Conservation (phyloP, 2,797 vertebrate species). For the Dermochelys coriacea region DNA sequence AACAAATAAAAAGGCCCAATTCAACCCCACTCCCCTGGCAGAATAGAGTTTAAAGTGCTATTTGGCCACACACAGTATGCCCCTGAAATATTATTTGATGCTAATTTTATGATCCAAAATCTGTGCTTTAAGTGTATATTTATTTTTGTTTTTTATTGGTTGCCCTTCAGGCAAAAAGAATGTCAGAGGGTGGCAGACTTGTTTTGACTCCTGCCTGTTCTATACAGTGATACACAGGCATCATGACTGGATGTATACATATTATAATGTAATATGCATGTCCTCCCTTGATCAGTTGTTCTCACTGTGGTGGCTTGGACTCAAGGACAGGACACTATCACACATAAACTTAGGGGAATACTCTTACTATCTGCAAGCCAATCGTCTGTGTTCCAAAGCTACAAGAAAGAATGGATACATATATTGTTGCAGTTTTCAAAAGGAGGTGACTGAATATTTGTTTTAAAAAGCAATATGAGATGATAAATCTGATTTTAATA, state of each 20-base stretch:
- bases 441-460: neutral
- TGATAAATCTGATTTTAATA: neutral
- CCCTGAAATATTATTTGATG: neutral
- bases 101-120: slow-evolving; percentile 19
- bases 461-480: neutral
- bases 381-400: neutral
- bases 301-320: neutral
- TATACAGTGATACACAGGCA: neutral
- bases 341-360: neutral
- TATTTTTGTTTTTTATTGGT: slow-evolving; percentile 44
- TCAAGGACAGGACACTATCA: neutral
- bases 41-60: neutral
- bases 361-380: neutral
- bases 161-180: slow-evolving; percentile 76
- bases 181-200: slow-evolving; percentile 52
- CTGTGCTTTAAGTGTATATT: slow-evolving; percentile 37
- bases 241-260: slow-evolving; percentile 11
- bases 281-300: slow-evolving; percentile 10
- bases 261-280: slow-evolving; percentile 25
- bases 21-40: fast-evolving
- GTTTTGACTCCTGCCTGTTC: neutral
- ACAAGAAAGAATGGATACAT: neutral
- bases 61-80: neutral
- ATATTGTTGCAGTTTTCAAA: neutral
- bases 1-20: neutral